Evolutionary conservation across 2,888 invertebrate species (phyloP), one percentile per base, ranked within the genome.

Genomic region (Eumacrocentrus americanus): DNA sequence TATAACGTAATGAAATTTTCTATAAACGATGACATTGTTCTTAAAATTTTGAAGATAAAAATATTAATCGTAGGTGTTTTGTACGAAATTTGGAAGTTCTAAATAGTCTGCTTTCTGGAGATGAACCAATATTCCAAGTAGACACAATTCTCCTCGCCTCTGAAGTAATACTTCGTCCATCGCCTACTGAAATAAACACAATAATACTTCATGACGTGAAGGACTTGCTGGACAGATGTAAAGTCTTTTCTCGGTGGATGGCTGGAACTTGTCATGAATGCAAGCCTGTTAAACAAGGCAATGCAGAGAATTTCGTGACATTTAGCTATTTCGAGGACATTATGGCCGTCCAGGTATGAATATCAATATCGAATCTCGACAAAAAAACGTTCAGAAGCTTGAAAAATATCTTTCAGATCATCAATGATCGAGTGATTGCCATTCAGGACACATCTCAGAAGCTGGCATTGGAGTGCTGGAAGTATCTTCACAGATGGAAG

Each of bases 171-270:
- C 82, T 94, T 65, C 84, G 88, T 14, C 95, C 95, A 0, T 87
- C 90, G 0, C 84, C 89, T 0, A 82, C 86, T 3, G 94, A 95
- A 76, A 86, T 94, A 34, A 90, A 90, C 76, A 91, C 90, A 65
- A 88, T 91, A 23, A 86, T 94, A 12, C 82, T 91, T 11, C 87
- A 88, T 68, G 88, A 89, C 68, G 85, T 91, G 12, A 88, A 89
- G 70, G 91, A 94, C 76, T 90, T 92, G 72, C 81, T 94, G 1
- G 89, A 89, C 64, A 87, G 90, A 88, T 78, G 93, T 4, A 91
- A 89, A 70, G 80, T 84, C 0, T 92, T 95, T 73, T 87, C 90
- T 0, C 88, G 95, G 6, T 96, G 95, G 95, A 91, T 92, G 90
- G 84, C 88, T 69, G 88, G 88, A 9, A 91, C 91, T 0, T 95